Percentiles rank a stretch among this genome's conserved stretches.
phyloP scores from a whole-genome alignment of 2,797 vertebrate genomes.

The Rhynchotus rufescens region DNA sequence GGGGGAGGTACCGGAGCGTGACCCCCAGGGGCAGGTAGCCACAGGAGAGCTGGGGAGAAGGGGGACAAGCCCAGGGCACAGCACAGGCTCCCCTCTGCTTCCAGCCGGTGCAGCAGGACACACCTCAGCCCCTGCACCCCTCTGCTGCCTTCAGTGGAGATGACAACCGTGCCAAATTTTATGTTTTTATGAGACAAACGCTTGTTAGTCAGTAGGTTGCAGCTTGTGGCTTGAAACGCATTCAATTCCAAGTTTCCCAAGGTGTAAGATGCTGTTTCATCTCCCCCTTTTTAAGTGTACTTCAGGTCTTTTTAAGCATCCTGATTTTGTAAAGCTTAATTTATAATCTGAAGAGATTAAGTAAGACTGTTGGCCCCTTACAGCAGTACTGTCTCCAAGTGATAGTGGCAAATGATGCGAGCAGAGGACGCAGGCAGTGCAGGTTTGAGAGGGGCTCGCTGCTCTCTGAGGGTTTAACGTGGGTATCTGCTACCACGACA shows the following conservation, averaged over 20 bases:
- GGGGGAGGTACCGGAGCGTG: background rate
- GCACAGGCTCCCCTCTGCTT: background rate
- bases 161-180: slow-evolving; percentile 73
- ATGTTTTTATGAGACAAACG: slow-evolving; percentile 19
- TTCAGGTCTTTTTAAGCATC: slow-evolving; percentile 60
- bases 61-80: background rate
- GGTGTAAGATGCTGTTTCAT: background rate
- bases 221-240: slow-evolving; percentile 62
- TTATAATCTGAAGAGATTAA: slow-evolving; percentile 31
- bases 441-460: slow-evolving; percentile 24
- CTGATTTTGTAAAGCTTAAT: slow-evolving; percentile 71
- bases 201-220: slow-evolving; percentile 61
- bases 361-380: background rate
- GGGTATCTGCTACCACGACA: slow-evolving; percentile 19
- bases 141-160: slow-evolving; percentile 37
- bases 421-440: background rate
- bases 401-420: background rate
- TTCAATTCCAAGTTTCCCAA: slow-evolving; percentile 2
- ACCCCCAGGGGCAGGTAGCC: background rate
- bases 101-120: background rate
- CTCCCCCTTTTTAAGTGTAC: slow-evolving; percentile 44
- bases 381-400: background rate
- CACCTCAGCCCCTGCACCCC: background rate
- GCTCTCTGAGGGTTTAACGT: slow-evolving; percentile 8
- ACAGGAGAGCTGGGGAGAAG: background rate